phyloP scores from a whole-genome alignment of 2,888 invertebrate species.

The Tetrapedia diversipes region DNA sequence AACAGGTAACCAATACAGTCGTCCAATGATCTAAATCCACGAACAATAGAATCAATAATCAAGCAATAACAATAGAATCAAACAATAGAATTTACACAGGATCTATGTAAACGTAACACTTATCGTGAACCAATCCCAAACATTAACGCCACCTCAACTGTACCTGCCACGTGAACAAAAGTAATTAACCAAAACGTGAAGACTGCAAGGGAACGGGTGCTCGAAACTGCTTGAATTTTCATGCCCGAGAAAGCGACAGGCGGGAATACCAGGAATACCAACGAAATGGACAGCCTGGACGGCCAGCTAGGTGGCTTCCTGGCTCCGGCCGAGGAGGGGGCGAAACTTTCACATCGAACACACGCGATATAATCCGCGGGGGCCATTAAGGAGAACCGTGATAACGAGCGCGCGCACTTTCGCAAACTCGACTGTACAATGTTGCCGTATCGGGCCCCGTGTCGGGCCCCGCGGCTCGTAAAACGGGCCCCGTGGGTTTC shows the following conservation, averaged over 20 bases:
- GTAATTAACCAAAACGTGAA: neutral
- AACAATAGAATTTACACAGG: no score
- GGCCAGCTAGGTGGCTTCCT: neutral
- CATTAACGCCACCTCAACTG: no score
- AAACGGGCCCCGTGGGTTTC: neutral
- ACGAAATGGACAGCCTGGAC: neutral
- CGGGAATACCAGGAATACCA: neutral
- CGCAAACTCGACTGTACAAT: neutral
- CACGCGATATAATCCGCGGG: neutral
- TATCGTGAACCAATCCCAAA: no score
- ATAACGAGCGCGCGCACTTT: neutral
- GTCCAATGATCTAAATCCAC: no score
- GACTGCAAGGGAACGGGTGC: neutral
- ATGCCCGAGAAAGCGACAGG: neutral
- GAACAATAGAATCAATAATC: no score
- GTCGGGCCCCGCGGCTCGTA: neutral
- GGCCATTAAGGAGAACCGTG: slow-evolving; percentile 1
- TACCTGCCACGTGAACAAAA: no score
- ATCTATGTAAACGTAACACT: no score
- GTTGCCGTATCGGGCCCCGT: neutral
- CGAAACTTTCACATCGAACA: neutral
- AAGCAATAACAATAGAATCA: no score
- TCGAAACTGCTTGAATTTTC: neutral
- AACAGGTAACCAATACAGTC: no score
- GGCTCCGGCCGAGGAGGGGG: no score